Base-by-base conservation (phyloP, 2,797 vertebrate species). In the Bradypus variegatus region DNA sequence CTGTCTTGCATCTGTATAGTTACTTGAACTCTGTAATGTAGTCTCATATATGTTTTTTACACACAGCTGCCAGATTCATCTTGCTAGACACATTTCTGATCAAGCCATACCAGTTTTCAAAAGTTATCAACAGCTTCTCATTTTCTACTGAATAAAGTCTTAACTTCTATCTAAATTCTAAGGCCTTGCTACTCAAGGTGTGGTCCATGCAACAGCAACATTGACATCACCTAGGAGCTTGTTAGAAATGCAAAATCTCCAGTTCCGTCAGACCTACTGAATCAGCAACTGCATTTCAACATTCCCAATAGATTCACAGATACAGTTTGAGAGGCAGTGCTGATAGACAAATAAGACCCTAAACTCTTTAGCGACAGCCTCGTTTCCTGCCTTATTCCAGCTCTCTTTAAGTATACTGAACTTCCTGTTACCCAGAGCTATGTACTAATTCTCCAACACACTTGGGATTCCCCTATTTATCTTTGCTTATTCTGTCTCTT, bases 11-110 rank as follows among this genome's bases (percentile, higher is more conserved):
- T 62, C 19, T 65, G 73, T 79, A 80, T 64, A 88, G 16, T 60
- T 82, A 91, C 82, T 83, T 89, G 60, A 91, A 72, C 65, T 93
- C 82, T 48, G 78, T 55, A 75, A 86, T 23, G 33, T 77, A 50
- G 18, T 79, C 36, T 72, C 38, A 67, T 0, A 31, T 53, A 27
- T 79, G 78, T 91, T 33, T 78, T 67, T 92, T 85, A 80, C 23
- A n/a, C 53, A 36, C 48, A 93, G 23, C 23, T 84, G 53, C 88
- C 72, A 84, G 48, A 90, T 31, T 83, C 11, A 69, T 87, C 19
- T 69, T 79, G 58, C 65, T 62, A 73, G 29, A 89, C 33, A 23
- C 55, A 79, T 55, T 93, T 92, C 90, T 88, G 55, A 82, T 79
- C 31, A 62, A 48, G 55, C 18, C 60, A 41, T 62, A 45, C 70